phyloP scores from a whole-genome alignment of 2,888 invertebrate genomes.

The Eupeodes luniger region DNA sequence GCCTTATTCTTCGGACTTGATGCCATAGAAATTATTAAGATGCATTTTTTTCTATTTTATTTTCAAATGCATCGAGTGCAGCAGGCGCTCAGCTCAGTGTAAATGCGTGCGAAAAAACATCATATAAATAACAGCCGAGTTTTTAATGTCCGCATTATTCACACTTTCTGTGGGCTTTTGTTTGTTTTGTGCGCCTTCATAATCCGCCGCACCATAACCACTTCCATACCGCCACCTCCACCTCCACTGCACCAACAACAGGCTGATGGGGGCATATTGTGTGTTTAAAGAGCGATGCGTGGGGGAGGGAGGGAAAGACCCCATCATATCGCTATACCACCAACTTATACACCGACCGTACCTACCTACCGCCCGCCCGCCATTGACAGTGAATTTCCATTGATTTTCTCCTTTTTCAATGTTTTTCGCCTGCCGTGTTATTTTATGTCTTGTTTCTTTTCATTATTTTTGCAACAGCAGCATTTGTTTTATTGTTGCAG shows the following conservation, averaged over 20 bases:
- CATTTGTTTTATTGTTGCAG: slow-evolving; percentile 71
- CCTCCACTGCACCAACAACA: too few relatives aligned
- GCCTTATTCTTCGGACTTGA: background rate
- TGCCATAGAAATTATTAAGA: slow-evolving; percentile 30
- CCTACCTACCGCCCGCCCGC: slow-evolving; percentile 28
- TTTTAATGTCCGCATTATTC: slow-evolving; percentile 76
- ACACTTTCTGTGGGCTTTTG: slow-evolving; percentile 74
- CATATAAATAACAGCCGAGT: slow-evolving; percentile 66
- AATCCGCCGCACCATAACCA: background rate
- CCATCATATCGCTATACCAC: slow-evolving; percentile 5
- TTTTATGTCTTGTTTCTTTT: slow-evolving; percentile 4
- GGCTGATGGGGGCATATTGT: slow-evolving; percentile 22
- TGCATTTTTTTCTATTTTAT: slow-evolving; percentile 8
- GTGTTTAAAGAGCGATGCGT: slow-evolving; percentile 1
- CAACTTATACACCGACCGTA: background rate
- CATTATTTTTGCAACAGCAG: slow-evolving; percentile 33
- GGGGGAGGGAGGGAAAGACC: slow-evolving; percentile 31
- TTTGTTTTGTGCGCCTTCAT: slow-evolving; percentile 62
- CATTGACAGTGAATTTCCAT: slow-evolving; percentile 75
- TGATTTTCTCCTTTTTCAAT: slow-evolving; percentile 60
- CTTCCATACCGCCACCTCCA: too few relatives aligned
- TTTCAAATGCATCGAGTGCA: slow-evolving; percentile 34
- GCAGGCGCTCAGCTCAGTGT: slow-evolving; percentile 58
- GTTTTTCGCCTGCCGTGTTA: slow-evolving; percentile 29
- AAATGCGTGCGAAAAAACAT: slow-evolving; percentile 73